These are phyloP conservation scores for Lampris megalopsis DNA, from an alignment of 2,113 vertebrate species.

Conservation along the genomic window DNA sequence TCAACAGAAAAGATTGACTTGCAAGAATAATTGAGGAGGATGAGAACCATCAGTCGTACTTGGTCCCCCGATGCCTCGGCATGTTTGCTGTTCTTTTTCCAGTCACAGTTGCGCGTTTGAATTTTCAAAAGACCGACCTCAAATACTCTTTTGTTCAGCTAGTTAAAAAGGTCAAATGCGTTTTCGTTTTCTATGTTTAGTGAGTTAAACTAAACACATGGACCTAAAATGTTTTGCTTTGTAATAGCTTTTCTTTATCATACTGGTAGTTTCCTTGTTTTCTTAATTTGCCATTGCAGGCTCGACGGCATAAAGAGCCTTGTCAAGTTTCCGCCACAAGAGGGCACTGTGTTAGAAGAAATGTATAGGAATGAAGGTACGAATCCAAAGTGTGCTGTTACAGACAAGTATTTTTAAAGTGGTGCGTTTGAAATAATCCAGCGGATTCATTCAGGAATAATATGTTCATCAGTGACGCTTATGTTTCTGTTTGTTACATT, in stretches of 20 bases:
- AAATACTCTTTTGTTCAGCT: conserved; percentile 30
- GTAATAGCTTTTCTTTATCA: not conserved
- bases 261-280: not conserved
- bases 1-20: not conserved
- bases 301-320: not conserved
- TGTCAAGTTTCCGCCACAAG: conserved; percentile 61
- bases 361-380: conserved; percentile 1
- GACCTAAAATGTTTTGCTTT: conserved; percentile 58
- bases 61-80: conserved; percentile 3
- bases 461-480: not conserved
- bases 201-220: conserved; percentile 18
- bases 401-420: conserved; percentile 13
- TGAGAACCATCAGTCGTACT: not conserved
- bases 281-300: not conserved
- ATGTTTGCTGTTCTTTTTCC: not conserved
- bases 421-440: conserved; percentile 27
- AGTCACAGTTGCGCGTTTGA: conserved; percentile 9
- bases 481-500: not conserved
- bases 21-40: not conserved
- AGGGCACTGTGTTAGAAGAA: conserved; percentile 60
- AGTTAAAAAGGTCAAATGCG: not conserved
- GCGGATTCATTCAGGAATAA: not conserved
- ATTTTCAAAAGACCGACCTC: conserved; percentile 52
- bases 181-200: conserved; percentile 22
- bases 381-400: not conserved